Percentiles rank a stretch among this genome's conserved stretches.
These are phyloP conservation scores for Gambelia wislizenii DNA, from an alignment of 2,797 vertebrate species.

Conservation along the genomic window DNA sequence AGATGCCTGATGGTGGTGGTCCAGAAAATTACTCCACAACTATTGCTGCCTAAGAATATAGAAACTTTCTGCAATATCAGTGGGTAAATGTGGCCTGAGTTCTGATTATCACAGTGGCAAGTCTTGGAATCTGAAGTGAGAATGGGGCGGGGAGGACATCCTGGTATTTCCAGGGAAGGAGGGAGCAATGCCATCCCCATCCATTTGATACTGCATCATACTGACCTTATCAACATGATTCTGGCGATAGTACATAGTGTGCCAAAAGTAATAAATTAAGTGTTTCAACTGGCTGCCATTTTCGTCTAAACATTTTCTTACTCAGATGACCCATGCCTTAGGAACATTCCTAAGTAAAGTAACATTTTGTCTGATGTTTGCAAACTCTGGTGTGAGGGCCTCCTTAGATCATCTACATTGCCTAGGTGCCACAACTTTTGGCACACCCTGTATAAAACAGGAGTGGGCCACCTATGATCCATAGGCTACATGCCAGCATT, in stretches of 20 bases:
- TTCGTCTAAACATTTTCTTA: no score
- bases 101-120: not conserved
- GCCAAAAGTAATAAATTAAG: no score
- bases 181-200: not conserved
- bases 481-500: no score
- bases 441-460: no score
- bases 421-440: no score
- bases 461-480: no score
- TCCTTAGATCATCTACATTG: no score
- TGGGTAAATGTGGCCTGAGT: not conserved
- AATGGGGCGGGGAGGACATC: not conserved
- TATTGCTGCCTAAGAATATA: not conserved
- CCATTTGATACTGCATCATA: not conserved
- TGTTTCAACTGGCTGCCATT: no score
- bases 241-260: not conserved
- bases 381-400: no score
- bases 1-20: not conserved
- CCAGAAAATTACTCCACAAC: not conserved
- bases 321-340: no score
- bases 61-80: not conserved
- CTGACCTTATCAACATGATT: not conserved
- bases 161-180: not conserved
- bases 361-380: no score
- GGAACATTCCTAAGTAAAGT: no score
- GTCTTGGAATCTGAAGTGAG: not conserved